Evolutionary conservation across 2,113 vertebrate genomes (phyloP).

Genomic region (Galbula dea): DNA sequence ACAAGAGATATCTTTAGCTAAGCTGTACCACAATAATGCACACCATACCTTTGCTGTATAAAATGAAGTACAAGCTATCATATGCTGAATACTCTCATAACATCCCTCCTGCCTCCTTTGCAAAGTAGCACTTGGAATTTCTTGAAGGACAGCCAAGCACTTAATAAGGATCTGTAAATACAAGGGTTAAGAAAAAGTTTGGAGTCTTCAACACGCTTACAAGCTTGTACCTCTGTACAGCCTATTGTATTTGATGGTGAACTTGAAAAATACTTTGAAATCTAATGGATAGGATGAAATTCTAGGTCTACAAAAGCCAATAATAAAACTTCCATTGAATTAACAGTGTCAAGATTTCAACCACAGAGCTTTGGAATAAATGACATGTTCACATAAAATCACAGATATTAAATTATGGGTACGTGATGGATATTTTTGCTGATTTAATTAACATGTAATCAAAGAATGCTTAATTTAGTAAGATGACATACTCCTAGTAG

Average conservation of each 20-base stretch:
- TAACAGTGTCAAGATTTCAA: neutral
- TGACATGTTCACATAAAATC: neutral
- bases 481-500: neutral
- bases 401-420: neutral
- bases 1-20: neutral
- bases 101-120: slow-evolving; percentile 69
- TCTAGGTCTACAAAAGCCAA: neutral
- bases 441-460: neutral
- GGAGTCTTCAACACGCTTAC: neutral
- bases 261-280: neutral
- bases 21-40: neutral
- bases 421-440: neutral
- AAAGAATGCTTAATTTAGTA: neutral
- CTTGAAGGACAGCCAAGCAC: slow-evolving; percentile 85
- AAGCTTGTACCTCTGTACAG: neutral
- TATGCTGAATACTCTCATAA: slow-evolving; percentile 83
- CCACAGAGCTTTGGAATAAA: neutral
- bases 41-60: slow-evolving; percentile 85
- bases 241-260: neutral
- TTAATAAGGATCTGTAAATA: slow-evolving; percentile 86
- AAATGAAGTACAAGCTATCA: slow-evolving; percentile 88
- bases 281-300: neutral
- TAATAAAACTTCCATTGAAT: neutral
- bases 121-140: slow-evolving; percentile 73
- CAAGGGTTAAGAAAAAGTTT: neutral